phyloP scores from a whole-genome alignment of 2,888 invertebrate species.

The Syritta pipiens region DNA sequence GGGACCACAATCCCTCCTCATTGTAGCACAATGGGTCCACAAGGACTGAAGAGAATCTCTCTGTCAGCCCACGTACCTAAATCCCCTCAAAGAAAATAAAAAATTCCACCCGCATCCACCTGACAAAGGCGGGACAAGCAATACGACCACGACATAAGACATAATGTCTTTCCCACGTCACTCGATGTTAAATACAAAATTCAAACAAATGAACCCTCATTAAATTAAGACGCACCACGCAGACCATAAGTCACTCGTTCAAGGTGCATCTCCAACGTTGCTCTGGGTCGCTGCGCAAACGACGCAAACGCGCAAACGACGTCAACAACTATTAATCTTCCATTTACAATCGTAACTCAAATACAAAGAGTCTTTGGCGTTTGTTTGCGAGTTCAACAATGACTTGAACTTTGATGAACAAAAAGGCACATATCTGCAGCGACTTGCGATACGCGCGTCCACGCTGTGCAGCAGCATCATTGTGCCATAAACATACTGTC shows the following conservation, averaged over 20 bases:
- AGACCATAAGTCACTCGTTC: conserved; percentile 58
- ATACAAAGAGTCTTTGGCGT: conserved; percentile 33
- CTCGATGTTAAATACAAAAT: background rate
- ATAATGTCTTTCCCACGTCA: background rate
- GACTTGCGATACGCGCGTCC: conserved; percentile 33
- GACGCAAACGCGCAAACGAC: no score
- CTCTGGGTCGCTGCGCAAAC: conserved; percentile 4
- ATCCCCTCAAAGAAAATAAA: no score
- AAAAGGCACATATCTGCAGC: conserved; percentile 37
- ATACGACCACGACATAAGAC: background rate
- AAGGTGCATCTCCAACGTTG: conserved; percentile 1
- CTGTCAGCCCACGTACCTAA: no score
- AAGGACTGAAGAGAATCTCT: no score
- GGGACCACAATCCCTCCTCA: no score
- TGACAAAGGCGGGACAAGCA: no score
- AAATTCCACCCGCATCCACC: no score
- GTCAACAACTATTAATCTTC: conserved; percentile 58
- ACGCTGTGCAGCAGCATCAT: conserved; percentile 3
- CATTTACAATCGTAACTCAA: conserved; percentile 46
- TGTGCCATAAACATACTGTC: conserved; percentile 59
- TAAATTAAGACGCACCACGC: conserved; percentile 50
- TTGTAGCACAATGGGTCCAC: no score
- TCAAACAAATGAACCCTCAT: conserved; percentile 49
- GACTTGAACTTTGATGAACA: conserved; percentile 54
- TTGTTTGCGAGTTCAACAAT: conserved; percentile 44